Conservation (phyloP, 92 coral and sea anemone genomes). For the Umimayanthus kanabou region DNA sequence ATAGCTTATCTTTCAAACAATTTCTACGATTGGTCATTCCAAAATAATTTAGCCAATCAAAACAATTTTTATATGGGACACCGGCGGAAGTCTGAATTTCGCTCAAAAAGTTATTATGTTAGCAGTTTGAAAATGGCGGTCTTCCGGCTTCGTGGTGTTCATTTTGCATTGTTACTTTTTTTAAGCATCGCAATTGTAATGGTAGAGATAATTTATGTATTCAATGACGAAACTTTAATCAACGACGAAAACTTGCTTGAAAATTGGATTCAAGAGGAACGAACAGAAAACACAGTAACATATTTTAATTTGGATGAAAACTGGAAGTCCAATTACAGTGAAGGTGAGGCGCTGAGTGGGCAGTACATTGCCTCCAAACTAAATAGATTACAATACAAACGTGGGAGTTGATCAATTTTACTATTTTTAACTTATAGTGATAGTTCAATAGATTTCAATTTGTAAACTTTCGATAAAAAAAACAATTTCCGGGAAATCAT, state of each 20-base stretch:
- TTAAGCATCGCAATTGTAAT: constrained; percentile 16
- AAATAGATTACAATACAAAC: too few relatives aligned
- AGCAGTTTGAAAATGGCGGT: constrained; percentile 33
- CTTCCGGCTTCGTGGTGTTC: constrained; percentile 9
- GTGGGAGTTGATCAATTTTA: too few relatives aligned
- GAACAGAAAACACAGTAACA: constrained; percentile 14
- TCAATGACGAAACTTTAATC: constrained; percentile 10
- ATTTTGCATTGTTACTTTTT: neutral
- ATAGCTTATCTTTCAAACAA: neutral
- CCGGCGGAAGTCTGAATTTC: constrained; percentile 21
- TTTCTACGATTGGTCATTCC: neutral
- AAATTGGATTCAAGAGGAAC: neutral
- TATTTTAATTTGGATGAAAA: constrained; percentile 73
- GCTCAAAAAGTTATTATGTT: neutral
- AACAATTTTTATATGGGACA: neutral
- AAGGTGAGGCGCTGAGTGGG: constrained; percentile 53
- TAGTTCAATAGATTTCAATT: too few relatives aligned
- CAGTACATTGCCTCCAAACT: too few relatives aligned
- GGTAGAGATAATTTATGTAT: constrained; percentile 31
- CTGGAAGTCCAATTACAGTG: constrained; percentile 73
- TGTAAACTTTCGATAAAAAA: too few relatives aligned
- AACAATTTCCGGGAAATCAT: too few relatives aligned
- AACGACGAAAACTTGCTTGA: neutral
- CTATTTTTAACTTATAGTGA: too few relatives aligned
- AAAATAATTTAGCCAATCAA: constrained; percentile 9